A percentile compares a stretch with the other conserved stretches of the same genome.
phyloP scores from a whole-genome alignment of 2,888 invertebrate genomes.

The Tholera decimalis region DNA sequence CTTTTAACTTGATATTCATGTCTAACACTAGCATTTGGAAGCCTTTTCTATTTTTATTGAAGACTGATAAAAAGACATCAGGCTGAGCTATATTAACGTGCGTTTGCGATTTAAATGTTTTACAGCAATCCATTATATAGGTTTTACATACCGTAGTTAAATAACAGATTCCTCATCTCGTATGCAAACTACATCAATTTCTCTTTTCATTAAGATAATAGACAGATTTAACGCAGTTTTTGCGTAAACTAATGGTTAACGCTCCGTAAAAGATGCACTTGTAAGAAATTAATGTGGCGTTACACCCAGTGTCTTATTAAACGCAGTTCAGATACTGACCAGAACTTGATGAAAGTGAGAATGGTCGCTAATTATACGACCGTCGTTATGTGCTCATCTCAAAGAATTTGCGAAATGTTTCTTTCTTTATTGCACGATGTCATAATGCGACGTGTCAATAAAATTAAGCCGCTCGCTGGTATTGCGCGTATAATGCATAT shows the following conservation, averaged over 20 bases:
- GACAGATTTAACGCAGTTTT: slow-evolving; percentile 42
- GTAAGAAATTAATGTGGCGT: slow-evolving; percentile 63
- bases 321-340: slow-evolving; percentile 25
- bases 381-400: slow-evolving; percentile 29
- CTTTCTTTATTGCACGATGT: slow-evolving; percentile 27
- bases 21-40: no score
- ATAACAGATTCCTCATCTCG: slow-evolving; percentile 37
- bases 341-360: slow-evolving; percentile 49
- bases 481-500: background rate
- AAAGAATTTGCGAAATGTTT: slow-evolving; percentile 25
- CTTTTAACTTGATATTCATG: background rate
- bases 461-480: slow-evolving; percentile 6
- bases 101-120: slow-evolving; percentile 18
- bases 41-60: no score
- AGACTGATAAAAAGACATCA: background rate
- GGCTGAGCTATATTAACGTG: slow-evolving; percentile 4
- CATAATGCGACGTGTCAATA: slow-evolving; percentile 19
- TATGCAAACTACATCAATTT: slow-evolving; percentile 57
- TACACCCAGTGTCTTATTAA: slow-evolving; percentile 34
- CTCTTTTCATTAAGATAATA: slow-evolving; percentile 48
- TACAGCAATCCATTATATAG: slow-evolving; percentile 11
- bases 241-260: slow-evolving; percentile 42
- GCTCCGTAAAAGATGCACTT: slow-evolving; percentile 57
- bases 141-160: slow-evolving; percentile 23
- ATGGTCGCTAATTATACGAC: slow-evolving; percentile 15